A percentile compares a stretch with the other conserved stretches of the same genome.
phyloP scores from a whole-genome alignment of 2,797 vertebrate species.

The Ctenochaetus hawaiiensis region DNA sequence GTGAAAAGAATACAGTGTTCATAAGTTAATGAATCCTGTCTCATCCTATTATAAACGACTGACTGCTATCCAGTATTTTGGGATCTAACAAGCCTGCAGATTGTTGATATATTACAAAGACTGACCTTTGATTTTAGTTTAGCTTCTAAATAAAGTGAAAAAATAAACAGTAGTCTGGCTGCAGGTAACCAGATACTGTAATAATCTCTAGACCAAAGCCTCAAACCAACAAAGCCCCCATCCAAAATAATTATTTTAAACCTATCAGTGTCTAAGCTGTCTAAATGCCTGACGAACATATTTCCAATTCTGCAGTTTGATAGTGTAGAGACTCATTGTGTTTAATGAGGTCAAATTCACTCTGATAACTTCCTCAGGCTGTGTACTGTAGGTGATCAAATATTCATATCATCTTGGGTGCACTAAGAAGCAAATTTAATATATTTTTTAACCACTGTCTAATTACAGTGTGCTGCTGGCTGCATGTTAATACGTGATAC shows the following conservation, averaged over 20 bases:
- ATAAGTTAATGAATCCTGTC: not conserved
- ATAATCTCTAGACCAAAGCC: not conserved
- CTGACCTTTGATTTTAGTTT: not conserved
- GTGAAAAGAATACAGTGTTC: not conserved
- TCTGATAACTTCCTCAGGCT: constrained; percentile 13
- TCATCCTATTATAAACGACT: not conserved
- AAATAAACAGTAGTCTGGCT: not conserved
- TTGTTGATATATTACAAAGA: not conserved
- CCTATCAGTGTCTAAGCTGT: constrained; percentile 11
- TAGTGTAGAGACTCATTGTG: not conserved
- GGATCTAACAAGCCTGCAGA: not conserved
- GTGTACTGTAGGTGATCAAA: constrained; percentile 21
- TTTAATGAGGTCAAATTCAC: constrained; percentile 10
- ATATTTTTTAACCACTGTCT: constrained; percentile 31
- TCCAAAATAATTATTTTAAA: constrained; percentile 18
- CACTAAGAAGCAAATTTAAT: constrained; percentile 23
- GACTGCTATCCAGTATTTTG: not conserved
- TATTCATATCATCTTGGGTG: constrained; percentile 23
- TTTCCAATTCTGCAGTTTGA: constrained; percentile 7
- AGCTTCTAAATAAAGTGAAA: not conserved
- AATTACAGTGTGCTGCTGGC: constrained; percentile 30
- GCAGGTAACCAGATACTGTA: not conserved
- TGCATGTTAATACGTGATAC: constrained; percentile 36
- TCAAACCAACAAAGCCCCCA: not conserved
- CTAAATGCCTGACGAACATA: not conserved